Conservation (phyloP, 2,888 invertebrate genomes). For the Halictus ligatus region DNA sequence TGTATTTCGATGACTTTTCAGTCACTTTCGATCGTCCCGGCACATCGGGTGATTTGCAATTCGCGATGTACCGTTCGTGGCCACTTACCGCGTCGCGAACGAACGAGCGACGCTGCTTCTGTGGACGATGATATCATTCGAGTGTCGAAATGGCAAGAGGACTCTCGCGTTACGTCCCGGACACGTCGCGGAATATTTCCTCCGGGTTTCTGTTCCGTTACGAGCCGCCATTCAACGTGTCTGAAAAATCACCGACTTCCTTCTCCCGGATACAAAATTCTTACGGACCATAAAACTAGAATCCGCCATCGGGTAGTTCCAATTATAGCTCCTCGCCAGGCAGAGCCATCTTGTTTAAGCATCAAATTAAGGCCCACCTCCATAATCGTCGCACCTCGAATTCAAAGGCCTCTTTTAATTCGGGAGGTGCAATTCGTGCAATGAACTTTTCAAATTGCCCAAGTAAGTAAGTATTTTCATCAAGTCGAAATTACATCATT, state of each 20-base stretch:
- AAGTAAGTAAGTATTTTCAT: background rate
- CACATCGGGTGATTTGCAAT: slow-evolving; percentile 38
- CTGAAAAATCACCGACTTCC: background rate
- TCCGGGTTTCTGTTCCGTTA: slow-evolving; percentile 39
- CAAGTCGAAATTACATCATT: no score
- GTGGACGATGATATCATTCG: slow-evolving; percentile 72
- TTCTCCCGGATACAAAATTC: background rate
- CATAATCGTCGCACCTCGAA: no score
- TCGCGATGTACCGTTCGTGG: slow-evolving; percentile 33
- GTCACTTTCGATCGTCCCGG: slow-evolving; percentile 28
- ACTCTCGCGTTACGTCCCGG: slow-evolving; percentile 54
- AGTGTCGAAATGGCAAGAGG: slow-evolving; percentile 70
- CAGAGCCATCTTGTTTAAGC: background rate
- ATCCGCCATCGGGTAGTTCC: background rate
- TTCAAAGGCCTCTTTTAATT: no score
- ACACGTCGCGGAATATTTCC: slow-evolving; percentile 48
- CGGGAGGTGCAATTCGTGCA: background rate
- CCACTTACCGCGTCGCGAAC: slow-evolving; percentile 25
- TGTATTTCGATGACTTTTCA: background rate
- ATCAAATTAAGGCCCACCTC: background rate
- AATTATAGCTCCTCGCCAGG: background rate
- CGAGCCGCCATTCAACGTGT: background rate
- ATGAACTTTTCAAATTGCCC: background rate
- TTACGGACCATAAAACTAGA: background rate
- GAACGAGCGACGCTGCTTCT: slow-evolving; percentile 68